These are phyloP conservation scores for Nesospiza acunhae DNA, from an alignment of 2,113 vertebrate species.

Conservation along the genomic window DNA sequence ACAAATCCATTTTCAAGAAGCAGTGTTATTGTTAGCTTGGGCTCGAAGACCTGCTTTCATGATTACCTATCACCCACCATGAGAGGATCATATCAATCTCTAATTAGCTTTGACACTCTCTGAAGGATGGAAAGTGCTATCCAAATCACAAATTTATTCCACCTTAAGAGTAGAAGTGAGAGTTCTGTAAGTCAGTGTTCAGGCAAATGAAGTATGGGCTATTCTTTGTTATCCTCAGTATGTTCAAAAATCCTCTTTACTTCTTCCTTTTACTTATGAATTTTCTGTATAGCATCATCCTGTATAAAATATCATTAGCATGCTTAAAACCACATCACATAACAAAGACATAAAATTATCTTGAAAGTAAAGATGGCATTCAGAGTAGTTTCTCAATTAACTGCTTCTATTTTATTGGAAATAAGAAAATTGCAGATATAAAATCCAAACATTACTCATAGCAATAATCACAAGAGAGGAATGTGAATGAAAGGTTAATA, in stretches of 20 bases:
- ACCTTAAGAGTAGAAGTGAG: background rate
- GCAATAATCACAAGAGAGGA: background rate
- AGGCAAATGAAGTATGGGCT: background rate
- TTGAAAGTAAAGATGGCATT: background rate
- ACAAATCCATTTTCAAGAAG: background rate
- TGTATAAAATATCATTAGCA: background rate
- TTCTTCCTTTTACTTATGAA: background rate
- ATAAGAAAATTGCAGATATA: background rate
- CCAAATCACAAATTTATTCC: background rate
- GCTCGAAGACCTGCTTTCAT: background rate
- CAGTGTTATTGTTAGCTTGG: background rate
- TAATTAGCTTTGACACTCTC: background rate
- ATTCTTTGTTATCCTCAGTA: background rate
- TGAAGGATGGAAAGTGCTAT: background rate
- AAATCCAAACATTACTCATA: background rate
- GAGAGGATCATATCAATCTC: background rate
- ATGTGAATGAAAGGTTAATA: conserved; percentile 6
- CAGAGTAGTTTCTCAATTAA: background rate
- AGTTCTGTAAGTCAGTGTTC: background rate
- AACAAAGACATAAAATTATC: background rate
- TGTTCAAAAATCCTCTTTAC: background rate
- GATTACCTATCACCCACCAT: background rate
- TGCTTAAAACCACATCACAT: background rate
- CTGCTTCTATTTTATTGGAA: background rate
- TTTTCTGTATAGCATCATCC: background rate